phyloP scores from a whole-genome alignment of 2,113 vertebrate species.

The Halcyon senegalensis region DNA sequence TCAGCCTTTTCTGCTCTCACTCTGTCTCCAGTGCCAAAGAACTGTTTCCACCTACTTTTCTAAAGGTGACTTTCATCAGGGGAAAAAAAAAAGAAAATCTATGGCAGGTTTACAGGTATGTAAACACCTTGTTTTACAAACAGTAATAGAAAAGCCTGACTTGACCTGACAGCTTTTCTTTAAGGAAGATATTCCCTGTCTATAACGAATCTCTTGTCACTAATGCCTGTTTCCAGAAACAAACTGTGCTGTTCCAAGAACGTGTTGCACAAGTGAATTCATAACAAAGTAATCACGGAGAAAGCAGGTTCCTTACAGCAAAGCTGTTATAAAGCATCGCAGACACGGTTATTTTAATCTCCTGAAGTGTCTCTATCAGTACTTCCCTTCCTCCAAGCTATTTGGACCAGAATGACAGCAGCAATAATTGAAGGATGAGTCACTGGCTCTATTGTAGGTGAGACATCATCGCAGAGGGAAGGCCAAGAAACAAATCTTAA shows the following conservation, averaged over 20 bases:
- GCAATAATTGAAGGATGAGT: slow-evolving; percentile 66
- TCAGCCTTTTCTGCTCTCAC: not conserved
- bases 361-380: slow-evolving; percentile 43
- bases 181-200: slow-evolving; percentile 14
- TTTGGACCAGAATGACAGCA: slow-evolving; percentile 64
- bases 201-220: slow-evolving; percentile 45
- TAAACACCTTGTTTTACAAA: slow-evolving; percentile 68
- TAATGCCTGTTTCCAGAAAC: slow-evolving; percentile 41
- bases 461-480: slow-evolving; percentile 3
- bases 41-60: slow-evolving; percentile 4
- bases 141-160: slow-evolving; percentile 26
- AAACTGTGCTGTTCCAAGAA: slow-evolving; percentile 34
- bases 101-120: slow-evolving; percentile 57
- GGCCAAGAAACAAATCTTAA: slow-evolving; percentile 37
- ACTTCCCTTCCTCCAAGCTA: slow-evolving; percentile 60
- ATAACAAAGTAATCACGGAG: slow-evolving; percentile 51
- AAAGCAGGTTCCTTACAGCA: slow-evolving; percentile 25
- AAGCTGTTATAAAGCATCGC: slow-evolving; percentile 39
- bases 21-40: not conserved
- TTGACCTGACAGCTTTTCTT: slow-evolving; percentile 38
- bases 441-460: slow-evolving; percentile 46
- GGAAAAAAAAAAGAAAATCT: not conserved
- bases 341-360: slow-evolving; percentile 60
- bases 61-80: not conserved
- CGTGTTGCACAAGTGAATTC: slow-evolving; percentile 45